Percentiles rank a stretch among this genome's conserved stretches.
Evolutionary conservation across 1,140 invertebrate species (phyloP).

Genomic region (Drosophila nasuta): DNA sequence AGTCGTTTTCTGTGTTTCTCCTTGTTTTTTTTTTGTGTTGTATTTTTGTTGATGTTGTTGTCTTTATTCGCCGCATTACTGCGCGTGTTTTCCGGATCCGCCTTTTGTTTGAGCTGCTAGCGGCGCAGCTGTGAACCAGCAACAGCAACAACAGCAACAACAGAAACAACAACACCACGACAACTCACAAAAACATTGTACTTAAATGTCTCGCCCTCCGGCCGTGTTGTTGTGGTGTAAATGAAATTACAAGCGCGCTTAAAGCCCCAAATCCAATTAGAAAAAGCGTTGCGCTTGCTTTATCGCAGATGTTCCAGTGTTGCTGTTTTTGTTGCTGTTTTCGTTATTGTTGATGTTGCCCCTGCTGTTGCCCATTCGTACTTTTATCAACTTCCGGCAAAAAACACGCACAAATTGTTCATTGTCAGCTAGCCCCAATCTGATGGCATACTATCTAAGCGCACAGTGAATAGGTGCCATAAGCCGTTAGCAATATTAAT

Average conservation of each 20-base stretch:
- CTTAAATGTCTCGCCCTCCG: conserved; percentile 70
- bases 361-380: conserved; percentile 25
- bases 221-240: conserved; percentile 64
- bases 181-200: conserved; percentile 70
- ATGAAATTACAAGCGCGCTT: conserved; percentile 81
- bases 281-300: conserved; percentile 60
- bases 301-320: conserved; percentile 57
- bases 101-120: conserved; percentile 60
- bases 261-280: conserved; percentile 82
- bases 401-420: conserved; percentile 28
- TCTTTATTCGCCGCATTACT: conserved; percentile 47
- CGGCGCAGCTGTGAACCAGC: conserved; percentile 41
- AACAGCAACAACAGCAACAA: conserved; percentile 26
- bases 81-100: conserved; percentile 68
- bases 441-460: background rate
- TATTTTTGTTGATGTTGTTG: conserved; percentile 13
- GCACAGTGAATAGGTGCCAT: background rate
- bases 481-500: background rate
- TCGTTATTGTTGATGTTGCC: conserved; percentile 26
- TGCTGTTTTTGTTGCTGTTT: conserved; percentile 38
- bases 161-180: conserved; percentile 31
- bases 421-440: conserved; percentile 12
- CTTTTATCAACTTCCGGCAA: conserved; percentile 35
- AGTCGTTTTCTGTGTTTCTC: conserved; percentile 10
- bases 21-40: background rate